A percentile compares a stretch with the other conserved stretches of the same genome.
Conservation (phyloP, 2,797 vertebrate genomes). For the Ispidina lecontei region DNA sequence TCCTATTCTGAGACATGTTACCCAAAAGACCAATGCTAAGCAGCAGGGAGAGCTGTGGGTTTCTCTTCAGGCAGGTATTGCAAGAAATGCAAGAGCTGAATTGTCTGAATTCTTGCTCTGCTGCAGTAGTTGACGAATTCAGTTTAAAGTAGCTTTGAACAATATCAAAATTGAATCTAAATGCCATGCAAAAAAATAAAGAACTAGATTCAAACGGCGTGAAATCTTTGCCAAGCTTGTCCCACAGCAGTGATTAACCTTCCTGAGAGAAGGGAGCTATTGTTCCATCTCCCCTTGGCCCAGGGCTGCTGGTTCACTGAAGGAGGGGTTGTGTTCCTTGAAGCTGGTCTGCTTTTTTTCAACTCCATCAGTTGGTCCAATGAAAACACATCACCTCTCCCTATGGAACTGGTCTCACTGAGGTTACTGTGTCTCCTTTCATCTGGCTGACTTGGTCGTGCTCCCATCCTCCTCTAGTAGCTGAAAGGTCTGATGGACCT, state of each 20-base stretch:
- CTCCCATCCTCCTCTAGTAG: neutral
- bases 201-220: neutral
- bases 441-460: rapidly evolving
- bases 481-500: neutral
- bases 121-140: neutral
- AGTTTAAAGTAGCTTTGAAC: neutral
- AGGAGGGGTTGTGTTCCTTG: neutral
- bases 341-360: neutral
- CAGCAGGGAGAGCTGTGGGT: neutral
- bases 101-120: neutral
- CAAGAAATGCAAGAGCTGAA: neutral
- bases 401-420: neutral
- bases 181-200: neutral
- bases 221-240: neutral
- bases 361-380: neutral
- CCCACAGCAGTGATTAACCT: neutral
- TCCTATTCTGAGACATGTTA: neutral
- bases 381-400: neutral
- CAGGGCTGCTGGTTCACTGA: neutral
- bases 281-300: neutral
- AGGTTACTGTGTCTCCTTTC: neutral
- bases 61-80: neutral
- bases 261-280: slow-evolving; percentile 17
- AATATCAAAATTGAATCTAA: neutral
- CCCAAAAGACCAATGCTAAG: neutral